Evolutionary conservation across 2,888 invertebrate species (phyloP).

Genomic region (Ctena decussata): DNA sequence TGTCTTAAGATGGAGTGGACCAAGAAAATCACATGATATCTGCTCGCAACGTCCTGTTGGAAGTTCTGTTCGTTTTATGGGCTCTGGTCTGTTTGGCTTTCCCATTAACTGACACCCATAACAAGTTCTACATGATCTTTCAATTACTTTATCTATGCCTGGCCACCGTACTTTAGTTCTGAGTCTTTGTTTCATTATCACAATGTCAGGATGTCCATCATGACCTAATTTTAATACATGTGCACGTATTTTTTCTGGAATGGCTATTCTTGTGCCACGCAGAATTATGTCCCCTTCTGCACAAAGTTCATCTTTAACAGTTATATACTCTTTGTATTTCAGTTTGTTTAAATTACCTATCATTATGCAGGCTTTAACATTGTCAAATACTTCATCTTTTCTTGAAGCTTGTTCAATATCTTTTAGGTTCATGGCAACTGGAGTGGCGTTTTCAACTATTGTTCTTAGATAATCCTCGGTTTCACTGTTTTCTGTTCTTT

Average conservation of each 20-base stretch:
- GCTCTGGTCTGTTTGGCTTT: constrained; percentile 55
- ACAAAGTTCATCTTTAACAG: constrained; percentile 47
- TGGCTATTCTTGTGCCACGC: constrained; percentile 55
- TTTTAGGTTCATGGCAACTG: not conserved
- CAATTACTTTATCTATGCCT: constrained; percentile 62
- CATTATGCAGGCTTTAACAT: not conserved
- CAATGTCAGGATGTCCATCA: constrained; percentile 66
- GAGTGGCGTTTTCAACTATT: not conserved
- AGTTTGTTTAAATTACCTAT: constrained; percentile 37
- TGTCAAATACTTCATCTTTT: no score
- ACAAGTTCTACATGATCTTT: constrained; percentile 48
- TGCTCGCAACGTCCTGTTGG: constrained; percentile 45
- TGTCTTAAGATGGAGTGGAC: constrained; percentile 27
- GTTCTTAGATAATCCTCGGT: no score
- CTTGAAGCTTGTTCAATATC: constrained; percentile 9
- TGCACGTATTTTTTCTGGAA: constrained; percentile 50
- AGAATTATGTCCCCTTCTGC: constrained; percentile 57
- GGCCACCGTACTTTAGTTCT: no score
- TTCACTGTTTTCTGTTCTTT: not conserved
- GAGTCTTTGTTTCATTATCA: no score
- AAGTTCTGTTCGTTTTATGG: constrained; percentile 44
- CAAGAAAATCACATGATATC: constrained; percentile 41
- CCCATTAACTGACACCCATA: no score
- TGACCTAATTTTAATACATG: constrained; percentile 55
- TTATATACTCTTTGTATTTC: constrained; percentile 31